Evolutionary conservation across 2,797 vertebrate species (phyloP), one percentile per base, ranked within the genome.

Genomic region (Phaenicophaeus curvirostris): DNA sequence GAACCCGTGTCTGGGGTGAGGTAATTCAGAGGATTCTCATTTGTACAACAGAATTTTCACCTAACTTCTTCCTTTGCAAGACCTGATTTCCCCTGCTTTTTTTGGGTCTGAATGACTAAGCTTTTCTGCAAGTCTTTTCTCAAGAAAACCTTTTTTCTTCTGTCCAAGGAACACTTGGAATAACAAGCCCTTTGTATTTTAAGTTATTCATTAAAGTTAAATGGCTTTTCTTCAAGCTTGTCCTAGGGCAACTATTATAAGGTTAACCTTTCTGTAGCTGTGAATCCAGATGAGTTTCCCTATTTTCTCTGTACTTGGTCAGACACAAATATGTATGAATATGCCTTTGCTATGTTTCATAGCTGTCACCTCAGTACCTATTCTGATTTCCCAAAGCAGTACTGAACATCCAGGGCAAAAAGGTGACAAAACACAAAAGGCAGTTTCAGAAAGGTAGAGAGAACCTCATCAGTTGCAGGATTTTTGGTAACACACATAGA

Each of bases 161-260:
- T 0, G 0, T 68, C 46, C 69, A 81, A 84, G n/a, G 76, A 94
- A 84, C 28, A 30, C 58, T 8, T 84, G 69, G 79, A 84, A 84
- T 93, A 93, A 91, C 73, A 69, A 95, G 66, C 35, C 44, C 53
- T 92, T 92, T 92, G 79, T 92, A 94, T 88, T 95, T 93, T 78
- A 87, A 93, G 85, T 90, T 96, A 96, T 86, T 95, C 92, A 95
- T 96, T 96, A 93, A 83, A 94, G 81, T 89, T 85, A 95, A 94
- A 94, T 69, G 87, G 76, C 58, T 93, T 94, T 95, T 84, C 87
- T 84, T 91, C 66, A 86, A 87, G 59, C 54, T 84, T 96, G 69
- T 91, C 94, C 94, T 93, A 89, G 48, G 89, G 94, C 91, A 95
- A 92, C 79, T 86, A 54, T 92, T 96, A 57, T 33, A 89, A 86